A percentile compares a stretch with the other conserved stretches of the same genome.
phyloP scores from a whole-genome alignment of 1,140 invertebrate genomes.

The Probaryconus sp. region DNA sequence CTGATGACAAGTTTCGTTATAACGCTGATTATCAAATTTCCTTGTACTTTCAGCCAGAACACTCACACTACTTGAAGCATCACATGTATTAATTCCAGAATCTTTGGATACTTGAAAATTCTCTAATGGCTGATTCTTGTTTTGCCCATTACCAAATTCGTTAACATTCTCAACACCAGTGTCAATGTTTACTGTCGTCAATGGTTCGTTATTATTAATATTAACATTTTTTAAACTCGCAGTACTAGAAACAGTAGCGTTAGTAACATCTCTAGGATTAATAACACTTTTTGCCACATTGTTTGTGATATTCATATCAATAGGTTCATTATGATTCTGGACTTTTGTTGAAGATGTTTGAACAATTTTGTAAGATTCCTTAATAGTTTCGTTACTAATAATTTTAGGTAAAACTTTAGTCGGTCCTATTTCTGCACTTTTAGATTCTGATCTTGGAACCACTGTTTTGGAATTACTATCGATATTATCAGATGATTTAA shows the following conservation, averaged over 20 bases:
- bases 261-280: constrained; percentile 9
- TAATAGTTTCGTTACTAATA: constrained; percentile 69
- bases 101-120: constrained; percentile 37
- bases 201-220: constrained; percentile 29
- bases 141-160: constrained; percentile 31
- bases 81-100: not conserved
- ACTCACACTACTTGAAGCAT: not conserved
- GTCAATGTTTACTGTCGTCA: constrained; percentile 23
- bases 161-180: constrained; percentile 32
- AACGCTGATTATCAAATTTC: constrained; percentile 29
- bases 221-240: constrained; percentile 22
- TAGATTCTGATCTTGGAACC: constrained; percentile 24
- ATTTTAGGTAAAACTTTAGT: constrained; percentile 71
- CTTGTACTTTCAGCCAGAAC: constrained; percentile 21
- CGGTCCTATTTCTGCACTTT: constrained; percentile 17
- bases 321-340: constrained; percentile 18
- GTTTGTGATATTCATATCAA: constrained; percentile 36
- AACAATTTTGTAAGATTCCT: constrained; percentile 73
- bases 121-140: constrained; percentile 22
- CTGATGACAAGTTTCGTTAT: constrained; percentile 31
- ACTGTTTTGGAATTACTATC: constrained; percentile 22
- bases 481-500: constrained; percentile 60
- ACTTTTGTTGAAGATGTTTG: constrained; percentile 43
- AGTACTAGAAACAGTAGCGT: not conserved
- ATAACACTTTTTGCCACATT: constrained; percentile 9